Percentiles rank a stretch among this genome's conserved stretches.
Evolutionary conservation across 2,797 vertebrate genomes (phyloP).

Genomic region (Platalea minor): DNA sequence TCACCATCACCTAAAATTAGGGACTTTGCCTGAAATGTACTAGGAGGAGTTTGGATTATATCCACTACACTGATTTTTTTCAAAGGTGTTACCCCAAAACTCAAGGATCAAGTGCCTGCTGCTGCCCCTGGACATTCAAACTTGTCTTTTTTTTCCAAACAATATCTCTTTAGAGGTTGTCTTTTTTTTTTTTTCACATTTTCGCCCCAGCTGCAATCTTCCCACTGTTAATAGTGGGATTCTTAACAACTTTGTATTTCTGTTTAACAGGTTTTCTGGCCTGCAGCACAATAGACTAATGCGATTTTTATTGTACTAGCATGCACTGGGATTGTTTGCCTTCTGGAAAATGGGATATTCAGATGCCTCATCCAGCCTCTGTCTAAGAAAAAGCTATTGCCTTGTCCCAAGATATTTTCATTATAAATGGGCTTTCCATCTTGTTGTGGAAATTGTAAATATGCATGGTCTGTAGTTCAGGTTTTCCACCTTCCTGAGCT

Average conservation of each 20-base stretch:
- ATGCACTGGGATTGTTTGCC: not conserved
- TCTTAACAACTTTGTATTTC: slow-evolving; percentile 13
- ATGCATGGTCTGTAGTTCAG: not conserved
- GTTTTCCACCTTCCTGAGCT: not conserved
- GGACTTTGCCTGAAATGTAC: not conserved
- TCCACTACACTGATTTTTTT: not conserved
- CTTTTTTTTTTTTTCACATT: not conserved
- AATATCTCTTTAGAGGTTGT: not conserved
- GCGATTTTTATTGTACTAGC: slow-evolving; percentile 28
- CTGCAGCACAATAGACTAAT: slow-evolving; percentile 30
- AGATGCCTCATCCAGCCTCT: not conserved
- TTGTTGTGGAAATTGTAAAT: slow-evolving; percentile 18
- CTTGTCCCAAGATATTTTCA: slow-evolving; percentile 8
- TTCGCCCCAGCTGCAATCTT: not conserved
- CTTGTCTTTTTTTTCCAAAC: not conserved
- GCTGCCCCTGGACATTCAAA: not conserved
- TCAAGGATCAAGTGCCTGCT: not conserved
- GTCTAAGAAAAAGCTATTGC: not conserved
- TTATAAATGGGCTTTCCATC: slow-evolving; percentile 28
- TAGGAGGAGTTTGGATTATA: not conserved
- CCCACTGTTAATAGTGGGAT: not conserved
- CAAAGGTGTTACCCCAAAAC: not conserved
- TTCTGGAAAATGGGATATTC: slow-evolving; percentile 51
- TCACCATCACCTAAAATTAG: not conserved
- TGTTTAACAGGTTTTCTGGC: slow-evolving; percentile 28